Evolutionary conservation across 2,888 invertebrate genomes (phyloP), one percentile per base, ranked within the genome.

Genomic region (Trichacis sp.): DNA sequence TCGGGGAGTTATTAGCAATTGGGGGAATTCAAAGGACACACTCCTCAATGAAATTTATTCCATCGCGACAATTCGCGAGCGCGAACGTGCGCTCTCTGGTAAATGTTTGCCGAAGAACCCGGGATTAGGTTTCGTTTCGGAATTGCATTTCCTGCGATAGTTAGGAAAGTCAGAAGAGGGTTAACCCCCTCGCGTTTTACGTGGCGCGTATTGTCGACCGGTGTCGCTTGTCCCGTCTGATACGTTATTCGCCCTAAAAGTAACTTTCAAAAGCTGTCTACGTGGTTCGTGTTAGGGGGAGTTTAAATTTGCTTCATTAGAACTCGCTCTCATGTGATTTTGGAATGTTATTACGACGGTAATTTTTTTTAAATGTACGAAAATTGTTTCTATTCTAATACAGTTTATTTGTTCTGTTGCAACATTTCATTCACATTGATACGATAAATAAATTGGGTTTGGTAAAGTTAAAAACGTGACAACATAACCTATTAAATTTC

Each of bases 231-330:
- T 68, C 64, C 59, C 72, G 64, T 70, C 77, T 76, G 69, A 77
- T 77, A 77, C 74, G 76, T 76, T 77, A 77, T 77, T 78, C 76
- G 76, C 65, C 54, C 57, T 24, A 15, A 36, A 49, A 49, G 49
- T 49, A 36, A 18, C 36, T 30, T 49, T 49, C 36, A 49, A 49
- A 49, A 49, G 49, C 49, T 17, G 30, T 3, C 24, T 24, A 24
- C 24, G n/a, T n/a, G n/a, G n/a, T n/a, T n/a, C n/a, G n/a, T n/a
- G n/a, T n/a, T n/a, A n/a, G n/a, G n/a, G n/a, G n/a, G n/a, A n/a
- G n/a, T n/a, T n/a, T n/a, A n/a, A n/a, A n/a, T n/a, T n/a, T n/a
- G n/a, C n/a, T n/a, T n/a, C n/a, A n/a, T n/a, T n/a, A n/a, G n/a
- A n/a, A n/a, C n/a, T n/a, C n/a, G n/a, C n/a, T n/a, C n/a, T n/a